Evolutionary conservation across 1,140 invertebrate genomes (phyloP).

Genomic region (Monomorium pharaonis): DNA sequence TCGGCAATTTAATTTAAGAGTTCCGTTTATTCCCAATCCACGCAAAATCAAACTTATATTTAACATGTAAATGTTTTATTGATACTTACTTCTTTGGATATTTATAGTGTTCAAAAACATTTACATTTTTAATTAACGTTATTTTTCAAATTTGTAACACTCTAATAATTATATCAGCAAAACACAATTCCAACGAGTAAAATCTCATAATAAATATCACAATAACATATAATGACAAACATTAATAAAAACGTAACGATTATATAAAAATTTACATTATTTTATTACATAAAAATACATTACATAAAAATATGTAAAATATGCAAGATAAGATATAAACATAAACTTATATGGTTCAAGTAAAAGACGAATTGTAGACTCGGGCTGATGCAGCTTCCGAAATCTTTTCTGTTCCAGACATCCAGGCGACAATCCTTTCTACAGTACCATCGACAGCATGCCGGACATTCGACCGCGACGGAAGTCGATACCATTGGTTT

Average conservation of each 20-base stretch:
- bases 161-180: neutral
- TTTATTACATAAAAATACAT: too few relatives aligned
- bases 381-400: slow-evolving; percentile 13
- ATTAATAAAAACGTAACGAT: neutral
- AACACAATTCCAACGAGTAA: neutral
- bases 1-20: slow-evolving; percentile 64
- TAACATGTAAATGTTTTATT: slow-evolving; percentile 47
- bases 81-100: neutral
- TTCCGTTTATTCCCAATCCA: slow-evolving; percentile 68
- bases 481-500: slow-evolving; percentile 99
- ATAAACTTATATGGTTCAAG: neutral
- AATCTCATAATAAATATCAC: neutral
- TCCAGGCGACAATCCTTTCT: slow-evolving; percentile 98
- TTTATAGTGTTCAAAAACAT: neutral
- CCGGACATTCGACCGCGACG: slow-evolving; percentile 98
- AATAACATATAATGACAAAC: neutral
- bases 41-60: neutral
- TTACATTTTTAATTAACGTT: neutral
- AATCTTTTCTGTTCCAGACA: slow-evolving; percentile 88
- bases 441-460: slow-evolving; percentile 99
- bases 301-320: too few relatives aligned
- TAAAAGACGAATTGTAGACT: neutral
- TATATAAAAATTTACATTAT: neutral
- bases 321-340: too few relatives aligned
- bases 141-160: neutral